phyloP scores from a whole-genome alignment of 2,888 invertebrate species.

The Thumatha senex region DNA sequence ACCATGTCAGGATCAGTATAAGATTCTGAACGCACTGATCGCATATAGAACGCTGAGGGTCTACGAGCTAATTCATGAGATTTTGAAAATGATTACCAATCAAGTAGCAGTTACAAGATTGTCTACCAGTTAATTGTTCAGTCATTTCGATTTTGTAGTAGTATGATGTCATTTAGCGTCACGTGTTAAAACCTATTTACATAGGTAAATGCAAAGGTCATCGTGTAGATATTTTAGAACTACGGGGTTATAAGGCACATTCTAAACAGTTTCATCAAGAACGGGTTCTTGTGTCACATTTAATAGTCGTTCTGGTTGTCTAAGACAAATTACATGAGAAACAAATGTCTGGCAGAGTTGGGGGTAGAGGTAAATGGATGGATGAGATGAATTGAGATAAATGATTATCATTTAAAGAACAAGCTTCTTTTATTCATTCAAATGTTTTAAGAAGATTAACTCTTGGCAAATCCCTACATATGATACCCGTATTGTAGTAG shows the following conservation, averaged over 20 bases:
- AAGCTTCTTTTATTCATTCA: too few relatives aligned
- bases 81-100: too few relatives aligned
- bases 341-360: not conserved
- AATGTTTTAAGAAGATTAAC: too few relatives aligned
- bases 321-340: not conserved
- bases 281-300: not conserved
- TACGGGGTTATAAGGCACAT: constrained; percentile 18
- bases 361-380: too few relatives aligned
- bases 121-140: constrained; percentile 3
- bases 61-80: too few relatives aligned
- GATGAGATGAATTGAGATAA: too few relatives aligned
- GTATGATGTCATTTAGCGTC: constrained; percentile 23
- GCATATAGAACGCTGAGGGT: too few relatives aligned
- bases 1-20: too few relatives aligned
- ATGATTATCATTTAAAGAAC: too few relatives aligned
- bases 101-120: not conserved
- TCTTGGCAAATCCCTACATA: too few relatives aligned
- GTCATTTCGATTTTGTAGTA: constrained; percentile 4
- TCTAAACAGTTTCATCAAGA: not conserved
- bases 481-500: too few relatives aligned
- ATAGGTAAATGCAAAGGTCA: constrained; percentile 21
- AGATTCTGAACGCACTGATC: too few relatives aligned
- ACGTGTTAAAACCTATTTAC: constrained; percentile 12
- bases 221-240: constrained; percentile 14
- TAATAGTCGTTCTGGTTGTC: not conserved